Conservation (phyloP, 2,888 invertebrate species). For the Yponomeuta cagnagella region DNA sequence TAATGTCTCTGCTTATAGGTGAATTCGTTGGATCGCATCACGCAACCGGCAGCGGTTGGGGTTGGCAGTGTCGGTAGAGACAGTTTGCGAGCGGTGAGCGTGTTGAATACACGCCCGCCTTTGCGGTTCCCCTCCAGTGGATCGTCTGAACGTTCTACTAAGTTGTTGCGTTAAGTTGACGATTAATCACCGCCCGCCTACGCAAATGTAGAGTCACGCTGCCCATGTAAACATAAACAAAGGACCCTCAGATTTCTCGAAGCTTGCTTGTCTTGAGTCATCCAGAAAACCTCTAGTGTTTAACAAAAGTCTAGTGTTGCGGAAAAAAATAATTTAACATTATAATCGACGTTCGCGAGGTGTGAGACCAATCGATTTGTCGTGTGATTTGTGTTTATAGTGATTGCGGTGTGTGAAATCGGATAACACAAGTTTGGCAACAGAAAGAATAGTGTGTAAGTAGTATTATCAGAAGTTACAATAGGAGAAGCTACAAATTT, state of each 20-base stretch:
- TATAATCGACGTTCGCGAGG: background rate
- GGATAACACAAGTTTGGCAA: constrained; percentile 5
- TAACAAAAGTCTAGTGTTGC: constrained; percentile 27
- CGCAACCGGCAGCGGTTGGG: constrained; percentile 20
- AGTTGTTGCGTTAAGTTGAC: constrained; percentile 2
- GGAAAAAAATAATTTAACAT: constrained; percentile 9
- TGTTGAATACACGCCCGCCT: constrained; percentile 40
- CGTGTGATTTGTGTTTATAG: background rate
- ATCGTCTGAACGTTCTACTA: constrained; percentile 7
- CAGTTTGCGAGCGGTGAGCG: constrained; percentile 54
- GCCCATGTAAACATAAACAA: constrained; percentile 52
- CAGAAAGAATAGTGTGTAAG: background rate
- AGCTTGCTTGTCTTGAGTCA: constrained; percentile 38
- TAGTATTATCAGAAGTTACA: background rate
- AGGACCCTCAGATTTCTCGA: constrained; percentile 23
- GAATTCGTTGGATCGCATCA: constrained; percentile 44
- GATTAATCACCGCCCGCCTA: constrained; percentile 19
- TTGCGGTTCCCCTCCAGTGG: constrained; percentile 12
- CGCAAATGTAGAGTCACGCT: constrained; percentile 26
- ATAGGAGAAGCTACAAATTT: background rate
- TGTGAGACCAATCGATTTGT: constrained; percentile 2
- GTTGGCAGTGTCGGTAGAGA: constrained; percentile 25
- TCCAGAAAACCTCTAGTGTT: constrained; percentile 32
- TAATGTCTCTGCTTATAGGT: constrained; percentile 52
- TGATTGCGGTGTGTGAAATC: constrained; percentile 1